Base-by-base conservation (phyloP, 2,888 invertebrate species). In the Lydus trimaculatus region DNA sequence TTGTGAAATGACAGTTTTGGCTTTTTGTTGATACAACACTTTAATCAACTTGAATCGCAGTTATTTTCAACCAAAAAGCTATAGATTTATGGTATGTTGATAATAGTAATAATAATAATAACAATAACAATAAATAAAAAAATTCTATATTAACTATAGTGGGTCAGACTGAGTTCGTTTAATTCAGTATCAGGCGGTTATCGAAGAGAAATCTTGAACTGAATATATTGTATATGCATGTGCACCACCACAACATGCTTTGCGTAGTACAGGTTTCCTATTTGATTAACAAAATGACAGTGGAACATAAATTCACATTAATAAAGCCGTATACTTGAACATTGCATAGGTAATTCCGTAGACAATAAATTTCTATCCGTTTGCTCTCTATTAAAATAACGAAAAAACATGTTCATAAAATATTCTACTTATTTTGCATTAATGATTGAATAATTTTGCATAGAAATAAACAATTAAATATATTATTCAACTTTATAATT, bases 211-310 rank as follows among this genome's bases (percentile, higher is more conserved):
- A 76, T 77, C 76, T 77, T 76, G 75, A 75, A 76, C 78, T 73
- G 75, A 64, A 65, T 58, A 62, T 76, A 76, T 76, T 78, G 75
- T 78, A 77, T 76, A 75, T 56, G 11, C 56, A 56, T 56, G 28
- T n/a, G 56, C 56, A 56, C 56, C 78, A 76, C 72, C 72, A 76
- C 75, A 74, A 75, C 77, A 77, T 77, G 75, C 79, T 77, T 81
- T 76, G 79, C 78, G 80, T 81, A 81, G 76, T 81, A 76, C 80
- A 80, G 80, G 82, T 82, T 83, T 82, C 78, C 83, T 80, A 81
- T 83, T 84, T 84, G 84, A 84, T 84, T 84, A 84, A 81, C 82
- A 80, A 82, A 82, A 82, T 82, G 83, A 82, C 83, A 82, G 80
- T 73, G 65, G 72, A 71, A 76, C 80, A 82, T 84, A 84, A 84